Evolutionary conservation across 2,113 vertebrate genomes (phyloP), one percentile per base, ranked within the genome.

Genomic region (Sylvietta virens): DNA sequence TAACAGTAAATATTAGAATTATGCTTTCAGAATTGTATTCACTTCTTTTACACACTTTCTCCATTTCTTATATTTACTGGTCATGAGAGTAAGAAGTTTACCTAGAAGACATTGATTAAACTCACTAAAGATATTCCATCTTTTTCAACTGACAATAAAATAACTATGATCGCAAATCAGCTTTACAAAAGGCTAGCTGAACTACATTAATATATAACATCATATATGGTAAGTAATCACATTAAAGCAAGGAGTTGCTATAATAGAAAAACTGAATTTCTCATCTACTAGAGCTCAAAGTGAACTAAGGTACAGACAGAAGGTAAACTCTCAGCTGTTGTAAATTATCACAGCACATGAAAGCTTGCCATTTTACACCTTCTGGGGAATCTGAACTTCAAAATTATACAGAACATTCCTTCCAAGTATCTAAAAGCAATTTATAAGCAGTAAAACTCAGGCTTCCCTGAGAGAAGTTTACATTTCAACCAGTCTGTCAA

Each of bases 371-470:
- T 94, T 95, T 96, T 94, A 92, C 65, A 94, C 81, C 83, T 94
- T 88, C 94, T 95, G 92, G 83, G 80, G 51, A 96, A 81, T 92
- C 60, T 90, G 94, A 93, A 96, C 89, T 97, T 94, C 85, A 90
- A 95, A 95, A 92, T 94, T 70, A 93, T 40, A 81, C 44, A 93
- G 85, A 77, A 56, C 20, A 66, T 95, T 51, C 64, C 60, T 96
- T 93, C 81, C 85, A 96, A 96, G 90, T 85, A 88, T 86, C 81
- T 81, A 62, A 83, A 80, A 96, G 81, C 62, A 94, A 93, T 83
- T 88, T 78, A 66, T 71, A 90, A 94, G 73, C 66, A 91, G 90
- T 88, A 91, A 81, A 96, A 93, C 28, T 86, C 4, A 8, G 78
- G 62, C 47, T 86, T 90, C 67, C 86, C 67, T 10, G 19, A 60